Base-by-base conservation (phyloP, 2,113 vertebrate species). In the Delphinus delphis region DNA sequence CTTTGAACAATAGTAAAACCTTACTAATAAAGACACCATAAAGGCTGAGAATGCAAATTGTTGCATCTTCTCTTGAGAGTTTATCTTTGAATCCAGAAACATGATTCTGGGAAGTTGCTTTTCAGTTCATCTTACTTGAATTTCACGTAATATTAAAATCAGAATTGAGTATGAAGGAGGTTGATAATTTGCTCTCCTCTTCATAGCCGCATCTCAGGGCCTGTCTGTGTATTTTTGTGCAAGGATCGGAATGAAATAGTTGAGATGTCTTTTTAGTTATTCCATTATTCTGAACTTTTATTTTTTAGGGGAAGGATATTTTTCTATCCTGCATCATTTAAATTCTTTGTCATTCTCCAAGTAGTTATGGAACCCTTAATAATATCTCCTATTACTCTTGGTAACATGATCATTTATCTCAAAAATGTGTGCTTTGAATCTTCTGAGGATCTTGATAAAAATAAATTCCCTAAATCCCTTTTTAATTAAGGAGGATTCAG, bases 391-490 rank as follows among this genome's bases (percentile, higher is more conserved):
- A 67, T 97, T 96, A 93, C 84, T 96, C 44, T 97, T 83, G 71
- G 96, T 97, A 98, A 97, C 84, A 92, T 87, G 79, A 95, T 97
- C 86, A 89, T 96, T 96, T 93, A 97, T 95, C 89, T 97, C 5
- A 89, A 77, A 97, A 94, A 95, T 80, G n/a, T 94, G 74, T 93
- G 76, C 60, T 95, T 96, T 97, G 92, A 97, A 93, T 97, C 70
- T 95, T 97, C 71, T 89, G 92, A 95, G 89, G 26, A 97, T 97
- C 93, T 97, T 96, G 89, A 97, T 97, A 88, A 96, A 93, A 98
- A 98, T 98, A 98, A 98, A 98, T 98, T 98, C 98, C 96, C 97
- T 26, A 98, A 98, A 98, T 98, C 98, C 94, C 98, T 93, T 98
- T 98, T 98, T 98, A 99, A 99, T 99, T 99, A 99, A 96, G 95